Base-by-base conservation (phyloP, 2,888 invertebrate genomes). In the Tupiocoris notatus region DNA sequence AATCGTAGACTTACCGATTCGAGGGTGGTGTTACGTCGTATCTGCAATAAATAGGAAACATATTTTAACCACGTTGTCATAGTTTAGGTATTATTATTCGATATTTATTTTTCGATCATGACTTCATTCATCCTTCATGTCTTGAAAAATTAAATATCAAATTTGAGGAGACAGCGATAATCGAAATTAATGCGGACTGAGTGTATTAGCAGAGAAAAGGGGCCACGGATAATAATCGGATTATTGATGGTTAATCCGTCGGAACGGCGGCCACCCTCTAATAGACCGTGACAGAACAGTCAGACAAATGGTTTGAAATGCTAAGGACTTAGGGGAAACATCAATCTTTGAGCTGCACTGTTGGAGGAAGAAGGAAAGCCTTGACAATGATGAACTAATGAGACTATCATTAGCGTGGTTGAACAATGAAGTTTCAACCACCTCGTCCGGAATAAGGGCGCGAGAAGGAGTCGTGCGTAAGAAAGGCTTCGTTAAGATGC, bases 341-440 rank as follows among this genome's bases (percentile, higher is more conserved):
- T 73, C 54, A 73, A 73, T 73, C 73, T 54, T 73, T 39, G 22
- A 56, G 54, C 23, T 22, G n/a, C 22, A n/a, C n/a, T n/a, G n/a
- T n/a, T n/a, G n/a, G n/a, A n/a, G n/a, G 56, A 70, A 12, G 39
- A 12, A 39, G 39, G 39, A 39, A 39, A 39, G 39, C 39, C 61
- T 73, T 62, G 73, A 73, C 62, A 73, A 73, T 73, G 73, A 73
- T 62, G 73, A 62, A 57, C 73, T 73, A 73, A 73, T 73, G 73
- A 73, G 73, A 70, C 70, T 24, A 58, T 70, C 70, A 70, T 70
- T 70, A 70, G 70, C 59, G 73, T 39, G 63, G 23, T 24, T 20
- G 62, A 62, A 73, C 73, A 73, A 73, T 73, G 73, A 63, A 63
- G 25, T 22, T 23, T 39, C 39, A 39, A 39, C 39, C 39, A 39